Evolutionary conservation across 2,888 invertebrate species (phyloP).

Genomic region (Proisotoma minuta): DNA sequence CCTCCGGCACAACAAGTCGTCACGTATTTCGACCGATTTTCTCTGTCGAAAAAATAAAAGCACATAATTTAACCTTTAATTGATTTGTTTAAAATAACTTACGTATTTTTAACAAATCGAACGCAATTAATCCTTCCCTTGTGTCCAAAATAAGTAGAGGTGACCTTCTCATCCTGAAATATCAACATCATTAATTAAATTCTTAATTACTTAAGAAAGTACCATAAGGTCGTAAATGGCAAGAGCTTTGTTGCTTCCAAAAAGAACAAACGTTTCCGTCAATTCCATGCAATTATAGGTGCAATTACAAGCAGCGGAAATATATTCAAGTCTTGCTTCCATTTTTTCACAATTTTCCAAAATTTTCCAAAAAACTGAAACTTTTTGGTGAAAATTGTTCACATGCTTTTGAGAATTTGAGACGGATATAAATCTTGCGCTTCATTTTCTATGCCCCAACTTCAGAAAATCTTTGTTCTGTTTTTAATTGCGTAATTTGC

Average conservation of each 20-base stretch:
- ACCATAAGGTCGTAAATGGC: constrained; percentile 41
- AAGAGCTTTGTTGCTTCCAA: constrained; percentile 37
- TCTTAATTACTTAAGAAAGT: constrained; percentile 2
- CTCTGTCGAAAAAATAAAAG: constrained; percentile 11
- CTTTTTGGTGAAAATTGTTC: no score
- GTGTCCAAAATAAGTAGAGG: constrained; percentile 61
- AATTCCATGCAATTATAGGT: constrained; percentile 44
- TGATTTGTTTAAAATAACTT: constrained; percentile 33
- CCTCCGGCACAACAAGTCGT: constrained; percentile 38
- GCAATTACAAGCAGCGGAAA: constrained; percentile 44
- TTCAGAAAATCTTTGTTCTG: no score
- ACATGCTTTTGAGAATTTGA: no score
- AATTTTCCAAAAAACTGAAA: no score
- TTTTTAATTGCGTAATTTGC: no score
- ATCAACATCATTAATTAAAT: constrained; percentile 11
- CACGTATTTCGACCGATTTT: constrained; percentile 14
- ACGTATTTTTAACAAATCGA: constrained; percentile 56
- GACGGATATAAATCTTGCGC: no score
- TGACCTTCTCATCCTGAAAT: constrained; percentile 57
- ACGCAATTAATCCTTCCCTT: constrained; percentile 70
- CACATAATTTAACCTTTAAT: background rate
- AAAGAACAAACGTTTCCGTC: constrained; percentile 28
- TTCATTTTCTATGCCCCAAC: no score
- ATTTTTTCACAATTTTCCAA: no score
- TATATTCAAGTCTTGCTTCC: constrained; percentile 32